phyloP scores from a whole-genome alignment of 2,113 vertebrate genomes.

The Panurus biarmicus region DNA sequence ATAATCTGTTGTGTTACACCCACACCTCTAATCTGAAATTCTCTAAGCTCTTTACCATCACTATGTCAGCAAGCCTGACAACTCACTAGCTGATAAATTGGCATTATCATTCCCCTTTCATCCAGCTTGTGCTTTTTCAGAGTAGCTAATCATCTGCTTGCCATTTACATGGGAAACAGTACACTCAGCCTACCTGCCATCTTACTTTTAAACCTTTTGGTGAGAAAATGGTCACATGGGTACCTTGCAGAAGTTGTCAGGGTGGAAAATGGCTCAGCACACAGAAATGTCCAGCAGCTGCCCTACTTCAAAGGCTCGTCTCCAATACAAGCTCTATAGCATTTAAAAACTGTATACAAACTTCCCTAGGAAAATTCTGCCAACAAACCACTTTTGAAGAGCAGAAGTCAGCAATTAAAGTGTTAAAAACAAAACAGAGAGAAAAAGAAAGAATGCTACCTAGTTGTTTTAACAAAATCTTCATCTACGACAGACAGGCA shows the following conservation, averaged over 20 bases:
- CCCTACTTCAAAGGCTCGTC: background rate
- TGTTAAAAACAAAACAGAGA: background rate
- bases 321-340: background rate
- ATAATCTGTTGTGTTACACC: background rate
- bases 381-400: background rate
- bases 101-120: background rate
- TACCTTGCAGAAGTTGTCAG: background rate
- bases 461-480: slow-evolving; percentile 2
- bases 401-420: background rate
- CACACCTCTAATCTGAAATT: background rate
- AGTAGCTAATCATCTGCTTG: background rate
- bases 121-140: background rate
- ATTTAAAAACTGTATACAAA: background rate
- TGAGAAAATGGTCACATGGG: background rate
- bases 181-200: background rate
- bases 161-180: background rate
- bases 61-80: background rate
- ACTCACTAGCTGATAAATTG: background rate
- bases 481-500: background rate
- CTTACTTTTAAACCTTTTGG: background rate
- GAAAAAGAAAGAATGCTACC: background rate
- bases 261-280: background rate
- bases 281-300: background rate
- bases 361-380: background rate
- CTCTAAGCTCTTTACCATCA: background rate